These are phyloP conservation scores for Oryctes rhinoceros DNA, from an alignment of 1,140 invertebrate genomes.

Conservation along the genomic window DNA sequence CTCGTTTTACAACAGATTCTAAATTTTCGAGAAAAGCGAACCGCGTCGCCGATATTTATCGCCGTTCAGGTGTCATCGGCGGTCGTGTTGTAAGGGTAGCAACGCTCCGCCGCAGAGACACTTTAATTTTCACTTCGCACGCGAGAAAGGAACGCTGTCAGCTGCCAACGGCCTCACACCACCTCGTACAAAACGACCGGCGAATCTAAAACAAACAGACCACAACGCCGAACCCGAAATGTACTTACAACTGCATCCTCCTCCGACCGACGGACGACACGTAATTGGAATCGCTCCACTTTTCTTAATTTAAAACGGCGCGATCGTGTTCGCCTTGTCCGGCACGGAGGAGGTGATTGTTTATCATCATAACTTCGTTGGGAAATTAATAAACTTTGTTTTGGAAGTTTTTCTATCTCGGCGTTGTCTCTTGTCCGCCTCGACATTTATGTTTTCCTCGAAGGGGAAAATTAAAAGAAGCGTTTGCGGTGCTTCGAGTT, in stretches of 20 bases:
- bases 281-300: neutral
- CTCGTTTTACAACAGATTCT: neutral
- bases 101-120: neutral
- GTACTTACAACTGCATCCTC: neutral
- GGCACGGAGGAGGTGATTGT: neutral
- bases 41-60: neutral
- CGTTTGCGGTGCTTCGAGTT: no score
- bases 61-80: neutral
- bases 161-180: neutral
- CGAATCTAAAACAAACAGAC: neutral
- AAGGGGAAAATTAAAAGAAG: no score
- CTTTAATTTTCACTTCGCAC: constrained; percentile 5
- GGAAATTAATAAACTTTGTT: neutral
- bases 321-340: neutral
- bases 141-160: constrained; percentile 7
- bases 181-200: neutral
- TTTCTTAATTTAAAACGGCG: constrained; percentile 5
- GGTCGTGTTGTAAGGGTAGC: neutral
- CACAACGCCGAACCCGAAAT: neutral
- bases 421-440: no score
- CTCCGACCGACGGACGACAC: neutral
- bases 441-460: no score
- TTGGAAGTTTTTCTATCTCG: neutral
- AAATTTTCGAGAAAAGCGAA: neutral
- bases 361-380: constrained; percentile 9